A percentile compares a stretch with the other conserved stretches of the same genome.
Evolutionary conservation across 2,888 invertebrate genomes (phyloP).

Genomic region (Cataglyphis livida): DNA sequence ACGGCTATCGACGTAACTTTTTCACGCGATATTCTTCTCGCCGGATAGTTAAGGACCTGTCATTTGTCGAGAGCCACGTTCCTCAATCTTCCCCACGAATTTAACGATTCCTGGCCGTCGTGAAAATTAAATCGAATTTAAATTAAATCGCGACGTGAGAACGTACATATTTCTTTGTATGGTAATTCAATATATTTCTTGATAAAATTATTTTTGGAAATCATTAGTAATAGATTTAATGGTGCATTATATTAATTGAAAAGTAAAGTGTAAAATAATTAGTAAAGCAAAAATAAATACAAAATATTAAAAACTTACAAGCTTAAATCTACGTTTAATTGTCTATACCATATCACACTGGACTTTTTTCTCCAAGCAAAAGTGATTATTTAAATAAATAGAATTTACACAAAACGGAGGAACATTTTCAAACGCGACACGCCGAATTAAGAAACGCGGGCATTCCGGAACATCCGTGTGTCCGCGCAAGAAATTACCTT

Average conservation of each 20-base stretch:
- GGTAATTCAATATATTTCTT: background rate
- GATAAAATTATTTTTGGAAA: background rate
- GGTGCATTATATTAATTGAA: too few species aligned
- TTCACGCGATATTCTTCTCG: background rate
- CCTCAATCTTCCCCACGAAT: constrained; percentile 1
- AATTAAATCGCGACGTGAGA: background rate
- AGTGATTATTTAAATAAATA: background rate
- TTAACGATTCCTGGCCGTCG: background rate
- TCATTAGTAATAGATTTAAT: background rate
- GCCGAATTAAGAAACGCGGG: background rate
- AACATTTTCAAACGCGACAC: background rate
- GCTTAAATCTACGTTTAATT: too few species aligned
- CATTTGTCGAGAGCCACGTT: background rate
- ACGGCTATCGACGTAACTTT: constrained; percentile 21
- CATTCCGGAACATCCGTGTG: background rate
- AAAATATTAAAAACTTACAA: background rate
- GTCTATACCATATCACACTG: too few species aligned
- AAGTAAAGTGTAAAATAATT: too few species aligned
- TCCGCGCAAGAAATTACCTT: background rate
- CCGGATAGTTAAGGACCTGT: constrained; percentile 11
- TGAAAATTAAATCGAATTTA: constrained; percentile 40
- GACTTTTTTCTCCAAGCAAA: background rate
- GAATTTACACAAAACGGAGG: background rate
- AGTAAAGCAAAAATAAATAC: background rate
- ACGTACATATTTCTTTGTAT: background rate